Percentiles rank a stretch among this genome's conserved stretches.
These are phyloP conservation scores for Eueides isabella DNA, from an alignment of 1,140 invertebrate species.

Conservation along the genomic window DNA sequence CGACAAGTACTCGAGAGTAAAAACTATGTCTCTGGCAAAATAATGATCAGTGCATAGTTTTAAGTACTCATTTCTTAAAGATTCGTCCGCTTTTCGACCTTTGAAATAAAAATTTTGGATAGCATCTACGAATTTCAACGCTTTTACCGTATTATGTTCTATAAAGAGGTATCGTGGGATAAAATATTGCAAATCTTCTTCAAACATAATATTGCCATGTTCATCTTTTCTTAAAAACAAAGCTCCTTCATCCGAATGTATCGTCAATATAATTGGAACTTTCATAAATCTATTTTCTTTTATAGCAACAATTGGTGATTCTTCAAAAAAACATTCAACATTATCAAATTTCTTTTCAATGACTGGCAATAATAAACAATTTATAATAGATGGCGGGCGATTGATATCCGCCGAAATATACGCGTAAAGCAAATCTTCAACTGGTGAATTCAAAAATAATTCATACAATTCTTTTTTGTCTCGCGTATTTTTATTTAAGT, in stretches of 20 bases:
- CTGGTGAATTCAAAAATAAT: conserved; percentile 70
- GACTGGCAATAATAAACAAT: conserved; percentile 62
- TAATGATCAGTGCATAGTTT: conserved; percentile 72
- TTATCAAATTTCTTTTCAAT: conserved; percentile 73
- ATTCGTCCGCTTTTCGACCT: conserved; percentile 48
- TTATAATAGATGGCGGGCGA: conserved; percentile 50
- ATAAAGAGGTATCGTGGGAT: conserved; percentile 61
- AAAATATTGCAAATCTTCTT: conserved; percentile 65
- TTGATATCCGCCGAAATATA: conserved; percentile 56
- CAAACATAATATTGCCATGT: conserved; percentile 55
- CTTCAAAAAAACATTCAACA: conserved; percentile 65
- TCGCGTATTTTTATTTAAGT: conserved; percentile 69
- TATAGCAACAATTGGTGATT: conserved; percentile 63
- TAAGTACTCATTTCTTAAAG: conserved; percentile 57
- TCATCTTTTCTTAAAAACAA: conserved; percentile 64
- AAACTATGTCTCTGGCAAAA: conserved; percentile 74
- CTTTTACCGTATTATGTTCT: conserved; percentile 38
- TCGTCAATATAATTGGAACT: conserved; percentile 84
- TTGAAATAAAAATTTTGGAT: conserved; percentile 80
- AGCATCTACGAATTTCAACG: conserved; percentile 53
- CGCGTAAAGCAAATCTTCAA: conserved; percentile 70
- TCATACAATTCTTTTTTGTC: conserved; percentile 65
- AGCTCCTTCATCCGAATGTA: conserved; percentile 83
- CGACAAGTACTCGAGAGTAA: conserved; percentile 64
- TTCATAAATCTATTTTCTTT: conserved; percentile 77